Percentiles rank a stretch among this genome's conserved stretches.
These are phyloP conservation scores for Epirrita christyi DNA, from an alignment of 2,888 invertebrate species.

Conservation along the genomic window DNA sequence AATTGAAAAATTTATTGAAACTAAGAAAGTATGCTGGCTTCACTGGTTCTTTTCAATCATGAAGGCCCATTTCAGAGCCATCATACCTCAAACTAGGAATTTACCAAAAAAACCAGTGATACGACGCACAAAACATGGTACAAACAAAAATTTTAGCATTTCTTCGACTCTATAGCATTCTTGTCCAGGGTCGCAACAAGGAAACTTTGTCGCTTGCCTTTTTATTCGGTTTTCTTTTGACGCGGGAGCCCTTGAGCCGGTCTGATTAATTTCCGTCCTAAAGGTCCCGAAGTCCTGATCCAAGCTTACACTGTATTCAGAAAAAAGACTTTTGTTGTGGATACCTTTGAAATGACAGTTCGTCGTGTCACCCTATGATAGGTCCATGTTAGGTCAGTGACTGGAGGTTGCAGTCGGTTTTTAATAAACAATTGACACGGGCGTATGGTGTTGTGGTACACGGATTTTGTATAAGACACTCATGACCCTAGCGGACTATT, in stretches of 20 bases:
- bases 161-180: slow-evolving; percentile 47
- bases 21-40: not conserved
- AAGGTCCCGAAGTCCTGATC: slow-evolving; percentile 42
- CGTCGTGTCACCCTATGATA: not conserved
- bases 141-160: not conserved
- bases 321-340: not conserved
- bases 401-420: too few species aligned
- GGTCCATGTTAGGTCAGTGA: too few species aligned
- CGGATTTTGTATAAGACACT: too few species aligned
- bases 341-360: too few species aligned
- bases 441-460: too few species aligned
- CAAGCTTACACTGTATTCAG: slow-evolving; percentile 29
- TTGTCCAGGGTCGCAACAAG: slow-evolving; percentile 42
- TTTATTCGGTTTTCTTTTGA: slow-evolving; percentile 85
- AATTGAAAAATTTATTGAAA: too few species aligned
- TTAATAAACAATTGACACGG: too few species aligned
- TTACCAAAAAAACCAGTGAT: too few species aligned
- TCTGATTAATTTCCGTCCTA: slow-evolving; percentile 80
- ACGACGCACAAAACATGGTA: too few species aligned
- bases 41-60: not conserved
- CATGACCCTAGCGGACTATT: too few species aligned
- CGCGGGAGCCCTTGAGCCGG: slow-evolving; percentile 80
- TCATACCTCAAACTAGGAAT: too few species aligned
- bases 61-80: too few species aligned
- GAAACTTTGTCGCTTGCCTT: slow-evolving; percentile 83